These are phyloP conservation scores for Grantiella picta DNA, from an alignment of 2,113 vertebrate genomes.

Conservation along the genomic window DNA sequence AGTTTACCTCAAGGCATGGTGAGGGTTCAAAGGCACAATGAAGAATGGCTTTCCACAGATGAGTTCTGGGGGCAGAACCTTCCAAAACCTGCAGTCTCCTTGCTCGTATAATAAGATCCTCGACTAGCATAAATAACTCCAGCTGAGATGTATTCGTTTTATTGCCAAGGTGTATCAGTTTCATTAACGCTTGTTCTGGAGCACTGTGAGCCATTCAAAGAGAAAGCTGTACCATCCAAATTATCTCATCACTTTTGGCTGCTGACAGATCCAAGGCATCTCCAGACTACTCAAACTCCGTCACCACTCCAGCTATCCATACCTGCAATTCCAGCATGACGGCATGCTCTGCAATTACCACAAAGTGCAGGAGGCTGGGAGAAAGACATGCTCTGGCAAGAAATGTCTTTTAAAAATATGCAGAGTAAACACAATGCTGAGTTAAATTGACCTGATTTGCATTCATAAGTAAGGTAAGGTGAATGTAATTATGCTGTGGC, in stretches of 20 bases:
- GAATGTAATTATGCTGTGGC: background rate
- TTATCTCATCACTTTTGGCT: background rate
- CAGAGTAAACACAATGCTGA: background rate
- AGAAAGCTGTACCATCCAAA: background rate
- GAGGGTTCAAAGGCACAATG: constrained; percentile 57
- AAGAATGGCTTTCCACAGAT: constrained; percentile 47
- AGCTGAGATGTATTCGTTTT: background rate
- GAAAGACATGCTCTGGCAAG: constrained; percentile 17
- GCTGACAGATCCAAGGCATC: background rate
- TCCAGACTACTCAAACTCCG: background rate
- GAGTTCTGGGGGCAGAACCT: constrained; percentile 10
- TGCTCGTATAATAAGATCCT: background rate
- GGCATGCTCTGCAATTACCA: background rate
- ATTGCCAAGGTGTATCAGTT: background rate
- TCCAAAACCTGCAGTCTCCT: background rate
- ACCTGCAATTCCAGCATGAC: constrained; percentile 47
- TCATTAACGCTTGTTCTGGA: background rate
- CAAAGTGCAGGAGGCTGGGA: background rate
- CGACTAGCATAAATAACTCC: background rate
- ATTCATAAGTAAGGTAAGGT: background rate
- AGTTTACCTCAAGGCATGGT: constrained; percentile 43
- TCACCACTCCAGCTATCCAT: background rate
- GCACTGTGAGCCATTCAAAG: background rate
- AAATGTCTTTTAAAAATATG: constrained; percentile 6
- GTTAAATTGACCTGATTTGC: constrained; percentile 20